Evolutionary conservation across 1,140 invertebrate species (phyloP).

Genomic region (Aphelenchoides besseyi): DNA sequence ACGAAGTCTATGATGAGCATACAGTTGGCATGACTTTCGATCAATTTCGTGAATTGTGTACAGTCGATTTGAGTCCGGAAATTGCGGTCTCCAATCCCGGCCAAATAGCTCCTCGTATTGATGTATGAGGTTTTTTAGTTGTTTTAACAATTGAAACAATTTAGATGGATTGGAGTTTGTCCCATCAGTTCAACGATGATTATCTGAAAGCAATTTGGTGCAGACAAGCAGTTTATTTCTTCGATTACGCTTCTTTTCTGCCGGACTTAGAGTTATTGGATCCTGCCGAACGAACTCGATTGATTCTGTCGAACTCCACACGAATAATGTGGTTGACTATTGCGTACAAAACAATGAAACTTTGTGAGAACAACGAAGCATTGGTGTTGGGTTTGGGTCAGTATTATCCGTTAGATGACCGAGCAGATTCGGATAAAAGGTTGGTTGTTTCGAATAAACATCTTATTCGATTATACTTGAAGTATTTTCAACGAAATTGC

Average conservation of each 20-base stretch:
- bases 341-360: constrained; percentile 7
- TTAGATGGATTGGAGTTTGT: constrained; percentile 11
- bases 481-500: constrained; percentile 13
- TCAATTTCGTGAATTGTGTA: neutral
- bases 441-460: too few relatives aligned
- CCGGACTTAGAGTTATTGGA: constrained; percentile 15
- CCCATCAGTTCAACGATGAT: neutral
- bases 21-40: constrained; percentile 11
- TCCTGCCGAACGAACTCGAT: constrained; percentile 5
- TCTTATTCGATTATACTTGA: neutral
- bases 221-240: neutral
- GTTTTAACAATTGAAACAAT: neutral
- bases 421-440: constrained; percentile 3
- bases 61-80: constrained; percentile 6
- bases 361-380: neutral
- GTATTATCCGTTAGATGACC: constrained; percentile 13
- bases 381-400: neutral
- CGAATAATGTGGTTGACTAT: constrained; percentile 2
- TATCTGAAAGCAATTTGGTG: constrained; percentile 16
- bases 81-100: constrained; percentile 9
- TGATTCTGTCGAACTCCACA: constrained; percentile 16
- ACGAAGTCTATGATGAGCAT: constrained; percentile 17
- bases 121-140: neutral
- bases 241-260: constrained; percentile 12
- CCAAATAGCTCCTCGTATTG: constrained; percentile 7